Base-by-base conservation (phyloP, 2,888 invertebrate species). In the Orthosia gothica region DNA sequence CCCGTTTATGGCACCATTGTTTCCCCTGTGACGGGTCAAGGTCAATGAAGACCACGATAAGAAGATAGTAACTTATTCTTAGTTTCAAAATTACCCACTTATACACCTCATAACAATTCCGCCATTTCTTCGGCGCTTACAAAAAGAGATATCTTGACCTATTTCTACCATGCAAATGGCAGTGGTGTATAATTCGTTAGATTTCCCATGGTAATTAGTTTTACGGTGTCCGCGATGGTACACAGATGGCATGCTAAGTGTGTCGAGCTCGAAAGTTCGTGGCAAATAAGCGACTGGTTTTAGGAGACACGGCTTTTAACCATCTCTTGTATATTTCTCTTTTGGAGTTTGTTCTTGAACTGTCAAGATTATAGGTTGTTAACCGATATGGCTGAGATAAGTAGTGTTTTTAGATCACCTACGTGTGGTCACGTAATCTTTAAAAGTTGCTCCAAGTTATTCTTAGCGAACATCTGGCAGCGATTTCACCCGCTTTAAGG, bases 151-250 rank as follows among this genome's bases (percentile, higher is more conserved):
- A 77, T 80, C 74, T 64, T 40, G 59, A 55, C 82, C 82, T 50
- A 79, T 69, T 76, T 81, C 61, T 59, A n/a, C 11, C 20, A 45
- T 57, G 40, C 66, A 73, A 59, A 74, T 64, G 73, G 63, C 70
- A 79, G 45, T 75, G 52, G 63, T 81, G 78, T 75, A 68, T 85
- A 86, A 86, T 87, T 83, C 67, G 87, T 64, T 68, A 76, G 81
- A 85, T 85, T 74, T 73, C 72, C 73, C 75, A 79, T 83, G 62
- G 69, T 71, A 76, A 83, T 74, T 84, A 82, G 81, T 72, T 80
- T 52, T 71, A 76, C 84, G 72, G 81, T 76, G 76, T 86, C 85
- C 78, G 79, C 58, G 64, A 82, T 69, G 72, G 75, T 13, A 75
- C 76, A 23, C 20, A 74, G 76, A 76, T 76, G 82, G 73, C 65